Evolutionary conservation across 30 jellyfish, hydroid and myxozoan species (phyloP).

Genomic region (Nemopilema nomurai): DNA sequence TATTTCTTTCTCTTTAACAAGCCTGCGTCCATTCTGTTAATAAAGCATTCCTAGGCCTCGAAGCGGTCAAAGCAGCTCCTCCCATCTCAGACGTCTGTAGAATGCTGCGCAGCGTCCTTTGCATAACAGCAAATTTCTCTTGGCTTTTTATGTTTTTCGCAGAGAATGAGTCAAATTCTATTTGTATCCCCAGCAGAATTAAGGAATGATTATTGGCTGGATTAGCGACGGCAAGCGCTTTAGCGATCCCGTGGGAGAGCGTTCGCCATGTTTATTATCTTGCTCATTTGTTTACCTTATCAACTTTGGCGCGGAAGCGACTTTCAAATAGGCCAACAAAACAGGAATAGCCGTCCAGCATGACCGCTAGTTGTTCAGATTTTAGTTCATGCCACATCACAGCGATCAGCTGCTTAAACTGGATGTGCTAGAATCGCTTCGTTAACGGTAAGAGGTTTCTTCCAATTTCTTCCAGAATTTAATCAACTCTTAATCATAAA

Average conservation of each 20-base stretch:
- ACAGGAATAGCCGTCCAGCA: background rate
- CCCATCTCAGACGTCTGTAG: too few relatives aligned
- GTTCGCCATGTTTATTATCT: background rate
- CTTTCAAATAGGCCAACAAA: background rate
- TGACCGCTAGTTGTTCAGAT: background rate
- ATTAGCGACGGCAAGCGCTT: background rate
- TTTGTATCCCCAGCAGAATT: background rate
- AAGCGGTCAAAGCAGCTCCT: too few relatives aligned
- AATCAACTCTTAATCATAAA: background rate
- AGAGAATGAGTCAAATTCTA: background rate
- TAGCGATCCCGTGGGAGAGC: background rate
- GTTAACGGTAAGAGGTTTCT: background rate
- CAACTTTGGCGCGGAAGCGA: background rate
- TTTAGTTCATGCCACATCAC: background rate
- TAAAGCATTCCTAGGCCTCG: too few relatives aligned
- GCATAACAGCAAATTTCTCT: background rate
- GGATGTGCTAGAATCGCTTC: background rate
- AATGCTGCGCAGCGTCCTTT: too few relatives aligned
- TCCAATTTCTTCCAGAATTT: background rate
- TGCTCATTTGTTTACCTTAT: background rate
- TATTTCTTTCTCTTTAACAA: too few relatives aligned
- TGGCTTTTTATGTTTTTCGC: background rate
- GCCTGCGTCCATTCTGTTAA: too few relatives aligned
- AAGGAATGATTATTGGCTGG: background rate
- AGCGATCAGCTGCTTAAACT: background rate